Conservation (phyloP, 2,888 invertebrate genomes). For the Protonemura montana region DNA sequence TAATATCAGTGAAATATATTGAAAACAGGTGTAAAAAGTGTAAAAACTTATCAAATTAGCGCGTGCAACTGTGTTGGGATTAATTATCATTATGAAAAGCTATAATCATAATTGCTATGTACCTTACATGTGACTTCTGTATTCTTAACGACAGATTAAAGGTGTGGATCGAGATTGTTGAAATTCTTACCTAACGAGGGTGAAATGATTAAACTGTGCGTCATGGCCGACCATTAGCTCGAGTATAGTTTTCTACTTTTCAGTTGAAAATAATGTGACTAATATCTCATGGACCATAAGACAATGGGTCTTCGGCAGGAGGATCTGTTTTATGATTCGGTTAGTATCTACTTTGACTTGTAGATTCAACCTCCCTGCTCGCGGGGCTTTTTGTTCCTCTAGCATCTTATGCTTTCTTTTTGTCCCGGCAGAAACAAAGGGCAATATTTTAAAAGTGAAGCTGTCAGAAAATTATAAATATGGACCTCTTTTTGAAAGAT, state of each 20-base stretch:
- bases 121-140: background rate
- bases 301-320: background rate
- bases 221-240: background rate
- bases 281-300: background rate
- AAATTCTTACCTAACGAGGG: constrained; percentile 4
- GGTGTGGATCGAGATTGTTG: background rate
- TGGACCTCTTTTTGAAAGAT: background rate
- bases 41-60: too few relatives aligned
- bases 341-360: background rate
- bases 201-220: background rate
- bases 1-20: too few relatives aligned
- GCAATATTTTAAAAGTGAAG: background rate
- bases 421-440: constrained; percentile 9
- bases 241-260: background rate
- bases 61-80: too few relatives aligned
- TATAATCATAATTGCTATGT: too few relatives aligned
- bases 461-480: constrained; percentile 2
- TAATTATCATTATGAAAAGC: too few relatives aligned
- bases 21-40: too few relatives aligned
- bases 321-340: constrained; percentile 7
- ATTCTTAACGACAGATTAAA: background rate
- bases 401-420: background rate
- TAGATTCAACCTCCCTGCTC: background rate
- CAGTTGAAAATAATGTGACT: background rate
- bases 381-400: background rate